Percentiles rank a stretch among this genome's conserved stretches.
These are phyloP conservation scores for Lacerta viridis DNA, from an alignment of 2,797 vertebrate genomes.

Conservation along the genomic window DNA sequence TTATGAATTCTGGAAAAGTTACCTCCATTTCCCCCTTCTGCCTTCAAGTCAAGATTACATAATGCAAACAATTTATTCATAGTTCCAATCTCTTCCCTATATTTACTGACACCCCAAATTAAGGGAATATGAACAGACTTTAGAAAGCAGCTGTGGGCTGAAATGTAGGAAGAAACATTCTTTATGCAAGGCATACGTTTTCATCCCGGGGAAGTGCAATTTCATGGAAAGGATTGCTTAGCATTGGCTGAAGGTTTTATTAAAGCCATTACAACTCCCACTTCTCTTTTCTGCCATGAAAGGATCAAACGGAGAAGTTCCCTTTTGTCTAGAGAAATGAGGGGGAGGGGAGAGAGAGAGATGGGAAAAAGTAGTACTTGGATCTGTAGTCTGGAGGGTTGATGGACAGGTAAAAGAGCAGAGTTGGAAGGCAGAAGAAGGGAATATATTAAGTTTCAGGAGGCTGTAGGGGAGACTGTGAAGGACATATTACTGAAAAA, in stretches of 20 bases:
- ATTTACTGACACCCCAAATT: conserved; percentile 31
- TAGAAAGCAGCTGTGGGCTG: conserved; percentile 51
- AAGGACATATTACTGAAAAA: conserved; percentile 61
- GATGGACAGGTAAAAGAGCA: conserved; percentile 75
- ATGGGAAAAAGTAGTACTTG: conserved; percentile 62
- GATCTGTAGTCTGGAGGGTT: conserved; percentile 68
- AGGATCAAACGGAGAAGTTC: conserved; percentile 69
- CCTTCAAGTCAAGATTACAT: conserved; percentile 37
- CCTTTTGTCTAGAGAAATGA: conserved; percentile 73
- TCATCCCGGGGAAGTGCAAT: conserved; percentile 52
- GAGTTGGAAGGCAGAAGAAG: conserved; percentile 70
- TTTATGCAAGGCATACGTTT: conserved; percentile 39
- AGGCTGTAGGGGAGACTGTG: conserved; percentile 57
- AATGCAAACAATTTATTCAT: conserved; percentile 25
- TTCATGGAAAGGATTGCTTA: conserved; percentile 58
- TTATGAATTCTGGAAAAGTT: background rate
- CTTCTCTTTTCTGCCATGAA: conserved; percentile 61
- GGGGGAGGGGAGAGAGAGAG: conserved; percentile 54
- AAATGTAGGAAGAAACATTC: conserved; percentile 32
- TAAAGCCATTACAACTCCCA: conserved; percentile 70
- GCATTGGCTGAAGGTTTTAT: conserved; percentile 69
- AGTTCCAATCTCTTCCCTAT: conserved; percentile 8
- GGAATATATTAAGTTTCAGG: conserved; percentile 65
- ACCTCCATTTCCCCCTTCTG: background rate
- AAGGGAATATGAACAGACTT: conserved; percentile 35